Percentiles rank a stretch among this genome's conserved stretches.
These are phyloP conservation scores for Nipponacmea schrenckii DNA, from an alignment of 2,888 invertebrate species.

Conservation along the genomic window DNA sequence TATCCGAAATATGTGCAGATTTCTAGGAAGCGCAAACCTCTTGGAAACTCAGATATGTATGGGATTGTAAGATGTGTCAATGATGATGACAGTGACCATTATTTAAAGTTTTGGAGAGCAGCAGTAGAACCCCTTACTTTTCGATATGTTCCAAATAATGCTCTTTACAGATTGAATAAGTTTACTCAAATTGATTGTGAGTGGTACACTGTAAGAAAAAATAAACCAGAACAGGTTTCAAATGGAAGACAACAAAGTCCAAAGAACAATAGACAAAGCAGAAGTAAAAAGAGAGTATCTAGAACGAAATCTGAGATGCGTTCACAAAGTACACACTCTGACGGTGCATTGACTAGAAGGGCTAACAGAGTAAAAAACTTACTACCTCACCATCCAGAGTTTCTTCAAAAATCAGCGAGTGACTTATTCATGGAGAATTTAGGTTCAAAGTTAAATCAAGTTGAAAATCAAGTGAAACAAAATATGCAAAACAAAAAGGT, in stretches of 20 bases:
- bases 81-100: conserved; percentile 41
- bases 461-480: conserved; percentile 49
- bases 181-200: conserved; percentile 44
- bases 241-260: conserved; percentile 36
- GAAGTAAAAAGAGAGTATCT: conserved; percentile 47
- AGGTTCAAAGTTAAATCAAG: conserved; percentile 39
- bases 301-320: conserved; percentile 36
- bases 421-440: conserved; percentile 57
- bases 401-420: conserved; percentile 44
- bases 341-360: conserved; percentile 29
- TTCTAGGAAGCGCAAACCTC: conserved; percentile 32
- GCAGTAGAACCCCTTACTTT: conserved; percentile 59
- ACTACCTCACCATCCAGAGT: conserved; percentile 28
- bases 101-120: conserved; percentile 50
- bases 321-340: conserved; percentile 35
- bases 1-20: conserved; percentile 29
- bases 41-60: conserved; percentile 21
- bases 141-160: conserved; percentile 56
- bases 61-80: conserved; percentile 39
- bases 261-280: conserved; percentile 10
- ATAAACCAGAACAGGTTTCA: conserved; percentile 39
- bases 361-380: conserved; percentile 29
- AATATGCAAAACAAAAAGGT: conserved; percentile 21
- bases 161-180: conserved; percentile 53
- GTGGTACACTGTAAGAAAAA: conserved; percentile 41